phyloP scores from a whole-genome alignment of 1,140 invertebrate species.

The Planococcus citri region DNA sequence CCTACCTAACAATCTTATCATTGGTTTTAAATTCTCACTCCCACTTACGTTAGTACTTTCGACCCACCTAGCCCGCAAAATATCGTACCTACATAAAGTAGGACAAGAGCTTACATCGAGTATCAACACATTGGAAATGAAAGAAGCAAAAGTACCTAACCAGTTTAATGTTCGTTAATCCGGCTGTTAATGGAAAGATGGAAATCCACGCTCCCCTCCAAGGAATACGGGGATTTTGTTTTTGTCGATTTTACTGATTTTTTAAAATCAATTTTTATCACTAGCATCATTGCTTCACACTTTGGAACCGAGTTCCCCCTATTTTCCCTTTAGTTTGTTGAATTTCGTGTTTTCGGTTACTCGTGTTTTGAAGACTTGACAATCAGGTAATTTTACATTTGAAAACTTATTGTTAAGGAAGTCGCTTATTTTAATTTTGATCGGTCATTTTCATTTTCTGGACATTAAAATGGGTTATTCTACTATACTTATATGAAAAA shows the following conservation, averaged over 20 bases:
- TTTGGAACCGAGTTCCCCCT: too few species aligned
- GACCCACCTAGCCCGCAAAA: constrained; percentile 11
- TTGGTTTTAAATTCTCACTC: neutral
- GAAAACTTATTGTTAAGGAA: too few species aligned
- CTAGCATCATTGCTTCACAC: neutral
- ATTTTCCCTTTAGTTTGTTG: too few species aligned
- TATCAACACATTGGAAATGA: neutral
- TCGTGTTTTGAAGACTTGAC: too few species aligned
- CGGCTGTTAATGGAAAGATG: neutral
- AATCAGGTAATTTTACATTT: too few species aligned
- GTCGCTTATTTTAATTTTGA: too few species aligned
- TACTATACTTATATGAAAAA: too few species aligned
- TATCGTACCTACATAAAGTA: neutral
- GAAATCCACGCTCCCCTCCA: neutral
- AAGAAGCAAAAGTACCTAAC: neutral
- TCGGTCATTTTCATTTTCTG: too few species aligned
- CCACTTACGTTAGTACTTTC: neutral
- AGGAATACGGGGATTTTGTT: neutral
- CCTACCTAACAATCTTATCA: neutral
- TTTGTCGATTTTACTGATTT: neutral
- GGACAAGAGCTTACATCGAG: constrained; percentile 1
- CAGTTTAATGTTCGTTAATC: constrained; percentile 9
- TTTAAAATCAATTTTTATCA: constrained; percentile 2
- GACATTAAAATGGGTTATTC: too few species aligned
- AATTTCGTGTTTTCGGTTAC: too few species aligned